phyloP scores from a whole-genome alignment of 2,797 vertebrate species.

The Paratrypauchen microcephalus region DNA sequence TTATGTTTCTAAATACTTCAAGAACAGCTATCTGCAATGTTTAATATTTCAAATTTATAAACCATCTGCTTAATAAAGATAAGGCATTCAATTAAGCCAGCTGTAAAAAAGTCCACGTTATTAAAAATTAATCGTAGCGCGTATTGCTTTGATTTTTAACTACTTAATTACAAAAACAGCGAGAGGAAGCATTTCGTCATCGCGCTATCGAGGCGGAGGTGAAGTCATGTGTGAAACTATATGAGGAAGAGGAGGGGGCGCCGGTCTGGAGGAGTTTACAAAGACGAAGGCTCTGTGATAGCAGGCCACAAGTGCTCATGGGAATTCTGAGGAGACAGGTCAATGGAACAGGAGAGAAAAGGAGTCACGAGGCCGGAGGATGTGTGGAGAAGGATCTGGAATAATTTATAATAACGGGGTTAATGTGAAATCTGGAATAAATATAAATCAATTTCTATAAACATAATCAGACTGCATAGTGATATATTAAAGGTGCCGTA shows the following conservation, averaged over 20 bases:
- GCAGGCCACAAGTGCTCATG: background rate
- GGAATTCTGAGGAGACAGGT: background rate
- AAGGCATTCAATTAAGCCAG: constrained; percentile 88
- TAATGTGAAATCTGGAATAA: too few species aligned
- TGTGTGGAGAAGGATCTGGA: too few species aligned
- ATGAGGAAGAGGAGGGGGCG: background rate
- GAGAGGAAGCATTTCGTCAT: constrained; percentile 40
- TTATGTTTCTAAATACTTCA: constrained; percentile 89
- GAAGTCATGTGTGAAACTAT: constrained; percentile 31
- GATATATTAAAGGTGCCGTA: too few species aligned
- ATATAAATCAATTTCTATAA: too few species aligned
- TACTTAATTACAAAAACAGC: constrained; percentile 74
- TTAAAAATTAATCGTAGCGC: constrained; percentile 90
- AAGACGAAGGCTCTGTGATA: background rate
- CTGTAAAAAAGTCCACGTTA: constrained; percentile 79
- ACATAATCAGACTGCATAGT: too few species aligned
- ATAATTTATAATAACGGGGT: too few species aligned
- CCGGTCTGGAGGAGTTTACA: background rate
- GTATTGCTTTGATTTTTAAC: constrained; percentile 81
- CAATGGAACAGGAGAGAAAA: background rate
- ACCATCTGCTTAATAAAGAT: constrained; percentile 92
- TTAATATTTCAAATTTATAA: constrained; percentile 89
- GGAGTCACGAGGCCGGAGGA: too few species aligned
- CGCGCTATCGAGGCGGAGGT: constrained; percentile 45
- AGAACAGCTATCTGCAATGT: constrained; percentile 86